A percentile compares a stretch with the other conserved stretches of the same genome.
These are phyloP conservation scores for Amphimedon queenslandica DNA, from an alignment of 37 sponge, comb jelly and placozoan genomes.

Conservation along the genomic window DNA sequence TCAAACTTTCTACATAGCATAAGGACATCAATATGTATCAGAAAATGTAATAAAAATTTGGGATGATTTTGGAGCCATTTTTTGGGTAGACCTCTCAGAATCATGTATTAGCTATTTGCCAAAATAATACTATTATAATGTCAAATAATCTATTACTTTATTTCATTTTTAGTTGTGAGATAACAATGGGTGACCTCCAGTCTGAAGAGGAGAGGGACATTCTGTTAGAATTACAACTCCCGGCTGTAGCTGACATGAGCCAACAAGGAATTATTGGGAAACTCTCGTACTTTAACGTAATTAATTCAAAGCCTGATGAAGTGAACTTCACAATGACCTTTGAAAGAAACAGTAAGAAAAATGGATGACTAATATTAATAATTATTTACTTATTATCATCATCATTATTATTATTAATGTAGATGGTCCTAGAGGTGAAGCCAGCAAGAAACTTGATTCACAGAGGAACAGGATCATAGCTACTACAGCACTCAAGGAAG, in stretches of 20 bases:
- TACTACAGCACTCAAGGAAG: constrained; percentile 56
- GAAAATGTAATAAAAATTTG: too few species aligned
- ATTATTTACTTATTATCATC: too few species aligned
- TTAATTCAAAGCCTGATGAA: constrained; percentile 62
- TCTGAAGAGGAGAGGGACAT: constrained; percentile 90
- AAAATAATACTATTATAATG: constrained; percentile 37
- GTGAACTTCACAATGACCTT: constrained; percentile 31
- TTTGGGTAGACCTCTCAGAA: constrained; percentile 48
- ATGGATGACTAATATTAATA: neutral
- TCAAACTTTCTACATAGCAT: too few species aligned
- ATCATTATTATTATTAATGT: neutral
- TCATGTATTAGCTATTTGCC: constrained; percentile 36
- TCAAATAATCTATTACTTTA: neutral
- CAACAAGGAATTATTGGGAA: constrained; percentile 19
- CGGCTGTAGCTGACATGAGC: constrained; percentile 21
- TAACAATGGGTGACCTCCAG: constrained; percentile 83
- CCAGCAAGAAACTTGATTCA: constrained; percentile 44
- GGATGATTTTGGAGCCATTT: too few species aligned
- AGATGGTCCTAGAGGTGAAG: constrained; percentile 31
- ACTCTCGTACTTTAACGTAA: constrained; percentile 86
- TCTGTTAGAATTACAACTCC: constrained; percentile 65
- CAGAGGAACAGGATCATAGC: constrained; percentile 77
- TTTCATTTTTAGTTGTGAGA: constrained; percentile 38
- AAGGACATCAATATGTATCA: too few species aligned
- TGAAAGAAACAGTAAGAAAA: constrained; percentile 30